Conservation (phyloP, 2,888 invertebrate species). For the Spodoptera exigua region DNA sequence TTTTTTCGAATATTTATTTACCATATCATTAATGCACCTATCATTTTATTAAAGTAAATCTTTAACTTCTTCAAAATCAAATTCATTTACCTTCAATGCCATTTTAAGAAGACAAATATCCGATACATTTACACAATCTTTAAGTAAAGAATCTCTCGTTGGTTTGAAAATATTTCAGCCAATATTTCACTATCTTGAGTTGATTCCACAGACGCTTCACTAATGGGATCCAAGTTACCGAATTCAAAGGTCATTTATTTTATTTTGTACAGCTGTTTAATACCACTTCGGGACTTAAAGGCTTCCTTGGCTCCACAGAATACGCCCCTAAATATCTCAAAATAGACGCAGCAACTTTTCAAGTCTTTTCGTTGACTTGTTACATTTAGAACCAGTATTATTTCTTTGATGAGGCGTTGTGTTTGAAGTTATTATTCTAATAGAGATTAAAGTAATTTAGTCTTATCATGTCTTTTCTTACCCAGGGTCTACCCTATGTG, state of each 20-base stretch:
- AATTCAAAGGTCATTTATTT: slow-evolving; percentile 41
- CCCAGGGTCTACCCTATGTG: slow-evolving; percentile 5
- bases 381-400: slow-evolving; percentile 40
- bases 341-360: slow-evolving; percentile 39
- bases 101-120: background rate
- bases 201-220: slow-evolving; percentile 9
- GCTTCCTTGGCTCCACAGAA: slow-evolving; percentile 25
- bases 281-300: slow-evolving; percentile 45
- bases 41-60: background rate
- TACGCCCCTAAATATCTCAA: slow-evolving; percentile 46
- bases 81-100: background rate
- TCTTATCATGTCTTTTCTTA: too few species aligned
- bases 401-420: slow-evolving; percentile 9
- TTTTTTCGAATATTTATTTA: too few species aligned
- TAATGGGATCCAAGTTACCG: slow-evolving; percentile 20
- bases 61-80: background rate
- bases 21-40: too few species aligned
- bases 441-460: too few species aligned
- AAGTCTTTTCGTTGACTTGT: slow-evolving; percentile 32
- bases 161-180: background rate
- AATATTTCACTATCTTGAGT: slow-evolving; percentile 3
- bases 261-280: slow-evolving; percentile 42
- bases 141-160: slow-evolving; percentile 7
- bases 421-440: slow-evolving; percentile 5
- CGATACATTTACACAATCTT: background rate